These are phyloP conservation scores for Zingel zingel DNA, from an alignment of 2,113 vertebrate species.

Conservation along the genomic window DNA sequence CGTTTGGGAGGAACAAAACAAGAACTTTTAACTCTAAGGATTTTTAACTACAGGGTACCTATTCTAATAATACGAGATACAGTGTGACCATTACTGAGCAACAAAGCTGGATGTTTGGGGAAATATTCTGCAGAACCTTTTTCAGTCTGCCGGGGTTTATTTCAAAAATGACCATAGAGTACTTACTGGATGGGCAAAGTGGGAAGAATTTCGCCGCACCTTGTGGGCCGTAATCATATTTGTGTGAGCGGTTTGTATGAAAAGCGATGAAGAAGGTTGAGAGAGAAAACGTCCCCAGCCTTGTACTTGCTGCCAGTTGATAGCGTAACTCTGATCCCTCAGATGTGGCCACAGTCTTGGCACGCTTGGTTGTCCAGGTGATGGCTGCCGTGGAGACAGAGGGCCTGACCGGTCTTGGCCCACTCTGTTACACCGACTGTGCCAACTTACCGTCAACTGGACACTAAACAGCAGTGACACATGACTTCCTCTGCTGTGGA, in stretches of 20 bases:
- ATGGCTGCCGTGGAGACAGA: slow-evolving; percentile 70
- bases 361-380: slow-evolving; percentile 75
- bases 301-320: slow-evolving; percentile 47
- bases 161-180: background rate
- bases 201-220: background rate
- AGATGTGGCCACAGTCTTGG: slow-evolving; percentile 67
- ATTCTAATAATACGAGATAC: background rate
- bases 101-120: background rate
- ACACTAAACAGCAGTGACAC: slow-evolving; percentile 71
- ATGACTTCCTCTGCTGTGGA: slow-evolving; percentile 38
- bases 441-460: slow-evolving; percentile 75
- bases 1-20: background rate
- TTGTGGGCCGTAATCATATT: background rate
- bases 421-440: slow-evolving; percentile 71
- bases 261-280: slow-evolving; percentile 24
- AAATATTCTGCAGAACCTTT: background rate
- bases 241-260: background rate
- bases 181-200: background rate
- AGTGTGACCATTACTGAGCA: background rate
- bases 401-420: slow-evolving; percentile 76
- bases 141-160: background rate
- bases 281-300: background rate
- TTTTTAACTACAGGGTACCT: background rate
- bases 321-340: slow-evolving; percentile 47
- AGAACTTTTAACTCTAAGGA: too few species aligned